A percentile compares a stretch with the other conserved stretches of the same genome.
Evolutionary conservation across 1,140 invertebrate species (phyloP).

Genomic region (Drosophila ohnishii): DNA sequence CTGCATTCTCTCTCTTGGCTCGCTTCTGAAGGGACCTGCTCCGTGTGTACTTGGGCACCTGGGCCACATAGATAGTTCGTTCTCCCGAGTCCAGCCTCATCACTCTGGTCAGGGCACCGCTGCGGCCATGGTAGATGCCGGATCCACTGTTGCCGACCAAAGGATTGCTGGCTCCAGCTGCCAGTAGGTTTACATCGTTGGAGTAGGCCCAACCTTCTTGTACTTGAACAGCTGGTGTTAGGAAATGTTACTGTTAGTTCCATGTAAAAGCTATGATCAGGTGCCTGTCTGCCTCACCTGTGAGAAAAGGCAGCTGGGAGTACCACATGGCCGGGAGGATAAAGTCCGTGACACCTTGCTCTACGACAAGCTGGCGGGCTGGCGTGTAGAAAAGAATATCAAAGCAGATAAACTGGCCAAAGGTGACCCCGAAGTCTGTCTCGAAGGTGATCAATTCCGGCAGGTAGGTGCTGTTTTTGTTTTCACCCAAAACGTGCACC

Average conservation of each 20-base stretch:
- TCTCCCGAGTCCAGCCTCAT: slow-evolving; percentile 53
- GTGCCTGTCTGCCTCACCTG: slow-evolving; percentile 82
- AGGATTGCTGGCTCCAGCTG: slow-evolving; percentile 82
- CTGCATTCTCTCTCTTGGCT: background rate
- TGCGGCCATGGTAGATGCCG: slow-evolving; percentile 83
- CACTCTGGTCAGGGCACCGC: slow-evolving; percentile 42
- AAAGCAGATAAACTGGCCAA: slow-evolving; percentile 91
- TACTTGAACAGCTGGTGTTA: slow-evolving; percentile 82
- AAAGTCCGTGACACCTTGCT: slow-evolving; percentile 86
- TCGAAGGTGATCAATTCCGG: slow-evolving; percentile 85
- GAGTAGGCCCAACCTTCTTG: slow-evolving; percentile 84
- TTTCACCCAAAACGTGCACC: slow-evolving; percentile 86
- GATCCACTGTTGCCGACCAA: slow-evolving; percentile 76
- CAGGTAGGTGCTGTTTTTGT: slow-evolving; percentile 55
- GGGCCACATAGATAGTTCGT: slow-evolving; percentile 48
- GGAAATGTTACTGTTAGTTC: background rate
- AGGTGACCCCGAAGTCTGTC: slow-evolving; percentile 92
- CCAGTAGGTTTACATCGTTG: slow-evolving; percentile 84
- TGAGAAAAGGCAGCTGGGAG: slow-evolving; percentile 88
- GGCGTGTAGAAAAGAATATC: slow-evolving; percentile 90
- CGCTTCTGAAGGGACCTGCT: background rate
- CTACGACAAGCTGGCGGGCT: slow-evolving; percentile 45
- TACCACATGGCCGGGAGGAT: slow-evolving; percentile 89
- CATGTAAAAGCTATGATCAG: background rate
- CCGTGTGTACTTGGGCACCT: slow-evolving; percentile 46